Percentiles rank a stretch among this genome's conserved stretches.
Evolutionary conservation across 2,797 vertebrate species (phyloP).

Genomic region (Mus spretus): DNA sequence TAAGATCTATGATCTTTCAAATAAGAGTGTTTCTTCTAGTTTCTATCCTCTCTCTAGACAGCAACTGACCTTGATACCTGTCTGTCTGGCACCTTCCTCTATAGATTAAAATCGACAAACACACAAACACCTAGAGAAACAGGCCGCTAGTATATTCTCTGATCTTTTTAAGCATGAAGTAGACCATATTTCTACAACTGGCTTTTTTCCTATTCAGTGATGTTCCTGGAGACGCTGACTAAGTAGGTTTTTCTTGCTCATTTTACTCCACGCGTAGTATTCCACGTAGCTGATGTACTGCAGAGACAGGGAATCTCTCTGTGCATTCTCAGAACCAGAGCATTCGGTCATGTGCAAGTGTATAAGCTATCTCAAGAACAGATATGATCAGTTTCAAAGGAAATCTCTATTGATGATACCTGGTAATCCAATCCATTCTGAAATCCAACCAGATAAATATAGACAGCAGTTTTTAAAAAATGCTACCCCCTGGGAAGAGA

Average conservation of each 20-base stretch:
- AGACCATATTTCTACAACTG: background rate
- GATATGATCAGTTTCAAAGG: constrained; percentile 28
- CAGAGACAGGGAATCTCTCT: background rate
- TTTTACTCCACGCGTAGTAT: background rate
- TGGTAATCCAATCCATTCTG: background rate
- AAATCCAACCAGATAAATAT: constrained; percentile 31
- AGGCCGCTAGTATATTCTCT: background rate
- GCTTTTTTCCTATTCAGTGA: background rate
- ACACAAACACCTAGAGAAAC: background rate
- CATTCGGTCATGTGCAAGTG: background rate
- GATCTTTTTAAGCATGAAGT: background rate
- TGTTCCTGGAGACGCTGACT: background rate
- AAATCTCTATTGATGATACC: background rate
- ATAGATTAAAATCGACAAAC: background rate
- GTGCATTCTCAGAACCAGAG: background rate
- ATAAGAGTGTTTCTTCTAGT: background rate
- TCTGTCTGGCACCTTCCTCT: background rate
- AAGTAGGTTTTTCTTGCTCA: background rate
- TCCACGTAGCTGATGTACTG: background rate
- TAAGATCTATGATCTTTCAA: constrained; percentile 15
- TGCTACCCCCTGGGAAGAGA: background rate
- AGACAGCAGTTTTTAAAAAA: background rate
- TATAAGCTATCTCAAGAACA: background rate
- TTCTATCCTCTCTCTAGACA: background rate
- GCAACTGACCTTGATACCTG: fast-evolving